These are phyloP conservation scores for Thermophis baileyi DNA, from an alignment of 2,113 vertebrate species.

Conservation along the genomic window DNA sequence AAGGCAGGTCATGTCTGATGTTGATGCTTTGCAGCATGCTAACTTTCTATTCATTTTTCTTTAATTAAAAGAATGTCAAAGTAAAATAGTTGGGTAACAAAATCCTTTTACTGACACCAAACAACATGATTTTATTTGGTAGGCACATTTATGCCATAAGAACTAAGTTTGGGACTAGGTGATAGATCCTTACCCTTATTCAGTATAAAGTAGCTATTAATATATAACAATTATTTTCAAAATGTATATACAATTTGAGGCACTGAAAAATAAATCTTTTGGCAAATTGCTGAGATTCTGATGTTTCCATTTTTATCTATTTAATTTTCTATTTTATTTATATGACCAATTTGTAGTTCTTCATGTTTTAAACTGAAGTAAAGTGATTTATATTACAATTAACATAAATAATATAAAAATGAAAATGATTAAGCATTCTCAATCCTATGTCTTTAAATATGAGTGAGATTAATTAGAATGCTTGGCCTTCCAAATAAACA, in stretches of 20 bases:
- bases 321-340: background rate
- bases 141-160: background rate
- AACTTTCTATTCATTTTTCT: background rate
- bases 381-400: background rate
- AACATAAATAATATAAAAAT: background rate
- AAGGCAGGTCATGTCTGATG: background rate
- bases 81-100: background rate
- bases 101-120: background rate
- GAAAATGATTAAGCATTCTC: background rate
- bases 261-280: background rate
- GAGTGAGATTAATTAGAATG: background rate
- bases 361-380: background rate
- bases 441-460: background rate
- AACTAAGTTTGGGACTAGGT: background rate
- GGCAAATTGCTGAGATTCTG: background rate
- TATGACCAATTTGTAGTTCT: background rate
- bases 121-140: background rate
- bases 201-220: background rate
- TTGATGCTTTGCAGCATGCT: background rate
- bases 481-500: background rate
- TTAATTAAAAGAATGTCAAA: background rate
- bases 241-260: background rate
- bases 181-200: background rate
- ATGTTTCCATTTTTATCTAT: background rate
- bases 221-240: background rate